Base-by-base conservation (phyloP, 2,113 vertebrate species). In the Campylomormyrus numenius region DNA sequence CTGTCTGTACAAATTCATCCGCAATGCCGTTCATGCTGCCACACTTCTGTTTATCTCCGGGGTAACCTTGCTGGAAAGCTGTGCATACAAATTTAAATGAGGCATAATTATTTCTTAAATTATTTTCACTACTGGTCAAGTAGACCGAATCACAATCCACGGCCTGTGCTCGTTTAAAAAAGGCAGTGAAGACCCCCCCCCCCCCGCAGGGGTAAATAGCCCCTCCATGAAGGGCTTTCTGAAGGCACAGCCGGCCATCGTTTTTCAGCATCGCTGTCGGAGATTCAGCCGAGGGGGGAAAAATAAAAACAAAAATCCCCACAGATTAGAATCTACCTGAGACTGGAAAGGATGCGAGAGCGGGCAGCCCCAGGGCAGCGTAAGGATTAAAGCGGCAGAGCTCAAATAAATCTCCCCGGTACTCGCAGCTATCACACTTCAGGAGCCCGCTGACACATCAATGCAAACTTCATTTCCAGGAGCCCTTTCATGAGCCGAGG, bases 401-500 rank as follows among this genome's bases (percentile, higher is more conserved):
- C 90, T 91, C 89, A 91, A 92, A 93, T 90, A 91, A 92, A 91
- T 91, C 92, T 92, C 92, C 89, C 90, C 80, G 89, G 89, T 85
- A 91, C 94, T 90, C 90, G 24, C 91, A 92, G 93, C 91, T 94
- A 93, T 93, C 92, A 90, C 86, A 86, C 93, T 93, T 91, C 45
- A 87, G 92, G 93, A 94, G 93, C 94, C 92, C 91, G 91, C 92
- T 92, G 93, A 94, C 94, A 93, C 92, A 95, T 95, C 95, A 95
- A 94, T 94, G 95, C 94, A 92, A 91, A 93, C 94, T 93, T 95
- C 94, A 94, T 93, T 93, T 95, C 93, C 90, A 93, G 89, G 56
- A 91, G 89, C 46, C 62, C 91, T 94, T 95, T 95, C 92, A 94
- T 94, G 94, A 92, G 92, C 91, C 87, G 90, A 85, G 93, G 93